Evolutionary conservation across 2,113 vertebrate species (phyloP), one percentile per base, ranked within the genome.

Genomic region (Nesogale talazaci): DNA sequence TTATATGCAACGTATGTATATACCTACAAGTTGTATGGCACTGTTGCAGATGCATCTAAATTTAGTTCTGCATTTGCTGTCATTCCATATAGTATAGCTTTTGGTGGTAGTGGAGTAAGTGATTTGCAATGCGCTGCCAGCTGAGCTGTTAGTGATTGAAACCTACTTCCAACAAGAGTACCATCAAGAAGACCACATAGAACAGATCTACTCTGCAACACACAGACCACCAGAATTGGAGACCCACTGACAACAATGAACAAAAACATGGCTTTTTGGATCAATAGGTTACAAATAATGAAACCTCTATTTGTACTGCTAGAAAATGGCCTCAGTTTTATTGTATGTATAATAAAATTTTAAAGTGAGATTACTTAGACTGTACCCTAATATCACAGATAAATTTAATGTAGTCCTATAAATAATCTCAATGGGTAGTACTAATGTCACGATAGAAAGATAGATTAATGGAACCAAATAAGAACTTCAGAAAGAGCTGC

Each of bases 291-390:
- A 57, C 94, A 29, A 94, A 91, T 88, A 94, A 72, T 42, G 27
- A 72, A 85, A 92, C 83, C 70, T 70, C 56, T 84, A 31, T 75
- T 79, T 80, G 31, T 86, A 74, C 59, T 74, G 22, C 81, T 88
- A 83, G 25, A 57, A 93, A 88, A 36, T 31, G 79, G 38, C 20
- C 34, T 77, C 15, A 83, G 57, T 88, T 96, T 96, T 90, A 90
- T 40, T 88, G 22, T 40, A 79, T 25, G 57, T 82, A 29, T 83
- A 93, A 94, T 86, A 92, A 93, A 94, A 93, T 56, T 83, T 65
- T 75, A 79, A 94, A 90, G 22, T 38, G 34, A 90, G 40, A 9
- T 89, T 61, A 94, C 3, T 69, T 20, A 75, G 57, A 38, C 22
- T 80, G 42, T 91, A 77, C 75, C 29, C 22, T 29, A 80, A 88